Evolutionary conservation across 1,140 invertebrate species (phyloP), one percentile per base, ranked within the genome.

Genomic region (Drosophila mojavensis): DNA sequence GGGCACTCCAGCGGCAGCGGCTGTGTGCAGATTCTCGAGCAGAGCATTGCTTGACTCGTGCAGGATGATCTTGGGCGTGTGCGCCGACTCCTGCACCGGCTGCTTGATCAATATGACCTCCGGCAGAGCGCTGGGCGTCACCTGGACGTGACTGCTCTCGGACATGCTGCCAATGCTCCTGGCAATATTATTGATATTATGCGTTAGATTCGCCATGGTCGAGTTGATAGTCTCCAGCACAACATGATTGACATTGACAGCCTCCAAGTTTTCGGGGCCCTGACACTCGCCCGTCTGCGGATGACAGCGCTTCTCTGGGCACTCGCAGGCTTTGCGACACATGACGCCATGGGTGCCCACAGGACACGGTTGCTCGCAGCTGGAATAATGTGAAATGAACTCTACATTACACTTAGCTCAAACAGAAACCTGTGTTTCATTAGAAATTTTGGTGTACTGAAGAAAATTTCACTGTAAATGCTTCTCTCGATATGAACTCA

Each of bases 111-210:
- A 58, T 15, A 92, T 92, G 1, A 92, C 83, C 33, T 92, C 91
- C 0, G 91, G 91, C 45, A 88, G 39, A 0, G 85, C 53, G 62
- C 75, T 82, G 5, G 83, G 70, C 17, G 60, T 75, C n/a, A 26
- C 69, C 56, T 13, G 66, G 41, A 60, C 61, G 43, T 51, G 69
- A 24, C 56, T 24, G 36, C 55, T 20, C 48, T 78, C 61, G 60
- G 79, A 30, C 50, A 91, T 90, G 36, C 80, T 90, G 48, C 93
- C 93, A 56, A 93, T 92, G 58, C 92, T 92, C 3, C 92, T 92
- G 0, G 93, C 92, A 17, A 93, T 93, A 51, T 91, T 93, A 61
- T 93, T 93, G 1, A 93, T 91, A 68, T 93, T 93, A 53, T 91
- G 88, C 30, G 93, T 93, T 3, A 91, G 88, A 20, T 93, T 93